A percentile compares a stretch with the other conserved stretches of the same genome.
Evolutionary conservation across 1,140 invertebrate genomes (phyloP).

Genomic region (Cherax destructor): DNA sequence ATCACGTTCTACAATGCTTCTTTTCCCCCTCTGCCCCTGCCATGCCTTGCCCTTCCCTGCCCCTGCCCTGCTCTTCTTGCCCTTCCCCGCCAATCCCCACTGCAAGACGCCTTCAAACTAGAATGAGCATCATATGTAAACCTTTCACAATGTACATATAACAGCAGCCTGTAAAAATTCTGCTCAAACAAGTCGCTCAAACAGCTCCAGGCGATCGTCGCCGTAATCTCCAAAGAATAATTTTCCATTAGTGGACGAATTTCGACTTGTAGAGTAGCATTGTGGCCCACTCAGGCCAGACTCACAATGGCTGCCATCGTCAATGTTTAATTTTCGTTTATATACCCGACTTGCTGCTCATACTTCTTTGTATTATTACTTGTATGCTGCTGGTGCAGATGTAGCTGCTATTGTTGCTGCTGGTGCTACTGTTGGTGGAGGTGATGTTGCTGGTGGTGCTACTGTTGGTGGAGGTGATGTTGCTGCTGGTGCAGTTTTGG

Average conservation of each 20-base stretch:
- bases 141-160: slow-evolving; percentile 45
- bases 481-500: too few species aligned
- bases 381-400: neutral
- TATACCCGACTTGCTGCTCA: slow-evolving; percentile 29
- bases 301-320: slow-evolving; percentile 24
- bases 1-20: slow-evolving; percentile 30
- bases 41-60: too few species aligned
- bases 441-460: too few species aligned
- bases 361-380: slow-evolving; percentile 47
- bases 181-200: slow-evolving; percentile 52
- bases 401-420: too few species aligned
- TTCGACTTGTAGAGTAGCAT: slow-evolving; percentile 24
- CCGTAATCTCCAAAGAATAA: slow-evolving; percentile 32
- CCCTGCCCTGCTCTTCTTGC: too few species aligned
- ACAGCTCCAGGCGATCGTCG: slow-evolving; percentile 35
- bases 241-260: slow-evolving; percentile 29
- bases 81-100: neutral
- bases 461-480: too few species aligned
- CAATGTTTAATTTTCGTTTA: slow-evolving; percentile 58
- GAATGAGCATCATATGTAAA: slow-evolving; percentile 51
- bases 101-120: slow-evolving; percentile 31
- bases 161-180: slow-evolving; percentile 46
- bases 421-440: too few species aligned
- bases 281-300: neutral
- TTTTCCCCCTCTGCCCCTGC: too few species aligned